Evolutionary conservation across 2,888 invertebrate genomes (phyloP).

Genomic region (Ichneumoninae sp.): DNA sequence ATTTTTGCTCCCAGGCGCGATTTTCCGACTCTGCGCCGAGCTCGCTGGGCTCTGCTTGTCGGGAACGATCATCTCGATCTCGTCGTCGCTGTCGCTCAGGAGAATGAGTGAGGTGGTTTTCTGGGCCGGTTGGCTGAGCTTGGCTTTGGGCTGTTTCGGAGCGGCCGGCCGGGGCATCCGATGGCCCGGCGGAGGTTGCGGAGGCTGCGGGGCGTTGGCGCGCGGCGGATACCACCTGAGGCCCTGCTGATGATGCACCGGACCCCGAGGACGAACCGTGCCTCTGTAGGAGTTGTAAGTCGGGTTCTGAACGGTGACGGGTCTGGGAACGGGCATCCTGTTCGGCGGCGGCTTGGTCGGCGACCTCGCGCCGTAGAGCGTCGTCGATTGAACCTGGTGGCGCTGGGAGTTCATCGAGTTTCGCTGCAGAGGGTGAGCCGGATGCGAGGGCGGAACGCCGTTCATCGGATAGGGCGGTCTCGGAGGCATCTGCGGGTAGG

Average conservation of each 20-base stretch:
- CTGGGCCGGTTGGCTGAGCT: neutral
- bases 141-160: constrained; percentile 8
- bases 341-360: constrained; percentile 36
- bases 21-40: constrained; percentile 45
- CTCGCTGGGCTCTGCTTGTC: constrained; percentile 66
- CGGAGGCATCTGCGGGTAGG: constrained; percentile 43
- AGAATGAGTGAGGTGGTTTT: constrained; percentile 81
- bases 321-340: constrained; percentile 59
- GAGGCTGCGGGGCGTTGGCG: constrained; percentile 17
- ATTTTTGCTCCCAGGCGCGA: neutral
- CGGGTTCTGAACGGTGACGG: constrained; percentile 39
- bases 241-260: neutral
- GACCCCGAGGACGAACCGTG: constrained; percentile 17
- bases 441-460: neutral
- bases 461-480: constrained; percentile 43
- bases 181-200: neutral
- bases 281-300: neutral
- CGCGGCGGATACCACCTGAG: constrained; percentile 47
- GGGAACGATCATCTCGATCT: constrained; percentile 82
- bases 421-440: neutral
- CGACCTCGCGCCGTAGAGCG: constrained; percentile 51
- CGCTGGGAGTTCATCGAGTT: constrained; percentile 37
- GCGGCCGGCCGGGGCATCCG: constrained; percentile 37
- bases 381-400: constrained; percentile 56
- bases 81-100: constrained; percentile 82